Evolutionary conservation across 2,113 vertebrate genomes (phyloP), one percentile per base, ranked within the genome.

Genomic region (Spermophilus dauricus): DNA sequence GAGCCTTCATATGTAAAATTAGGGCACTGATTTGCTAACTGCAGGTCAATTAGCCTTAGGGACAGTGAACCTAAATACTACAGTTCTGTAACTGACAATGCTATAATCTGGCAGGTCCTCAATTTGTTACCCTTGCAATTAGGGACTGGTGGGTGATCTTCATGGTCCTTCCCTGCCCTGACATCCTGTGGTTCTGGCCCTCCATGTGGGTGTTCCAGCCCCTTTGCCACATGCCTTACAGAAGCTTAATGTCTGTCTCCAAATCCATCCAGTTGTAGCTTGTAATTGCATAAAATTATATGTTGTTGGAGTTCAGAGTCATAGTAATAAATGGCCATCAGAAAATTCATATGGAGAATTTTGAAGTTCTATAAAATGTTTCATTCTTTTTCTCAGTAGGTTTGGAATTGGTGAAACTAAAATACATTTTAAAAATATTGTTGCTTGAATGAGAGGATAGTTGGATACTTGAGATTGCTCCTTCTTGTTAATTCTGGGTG

Each of bases 321-420:
- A 61, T 37, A 63, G 65, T 94, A 42, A 86, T 82, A 96, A 37
- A 24, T 89, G 32, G 58, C 69, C 11, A 20, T 69, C 91, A 80
- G 61, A 69, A 95, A 92, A 88, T 75, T 30, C 17, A 92, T 32
- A 34, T 56, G 56, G 32, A 48, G 58, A 61, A 61, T 94, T 94
- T 95, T 94, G 16, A 24, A 90, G 26, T 67, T 95, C 42, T 82
- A 2, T 92, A 86, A 72, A 91, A 16, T 84, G 2, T 96, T 80
- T 75, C 34, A 16, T 34, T 56, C 30, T 42, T 56, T 76, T 77
- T 65, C 34, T 63, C 48, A 51, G 18, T 97, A 89, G 53, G 11
- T 78, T 95, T 97, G 28, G 39, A 96, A 70, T 86, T 97, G 45
- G 61, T 56, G 20, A 86, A 92, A 96, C n/a, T 88, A 84, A 90